Evolutionary conservation across 2,113 vertebrate genomes (phyloP).

Genomic region (Chloroceryle aenea): DNA sequence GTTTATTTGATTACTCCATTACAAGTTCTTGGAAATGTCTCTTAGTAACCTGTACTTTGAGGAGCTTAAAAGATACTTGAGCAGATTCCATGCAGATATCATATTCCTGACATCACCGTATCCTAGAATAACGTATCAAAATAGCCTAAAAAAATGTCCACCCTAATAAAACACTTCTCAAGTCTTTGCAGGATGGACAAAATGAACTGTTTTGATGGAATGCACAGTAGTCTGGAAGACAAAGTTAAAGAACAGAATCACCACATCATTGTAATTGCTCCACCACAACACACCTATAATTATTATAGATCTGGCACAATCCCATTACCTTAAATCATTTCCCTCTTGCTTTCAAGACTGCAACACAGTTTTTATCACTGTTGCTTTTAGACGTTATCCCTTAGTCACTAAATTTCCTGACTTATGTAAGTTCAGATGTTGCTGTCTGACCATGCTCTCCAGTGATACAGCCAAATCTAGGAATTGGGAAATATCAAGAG

Average conservation of each 20-base stretch:
- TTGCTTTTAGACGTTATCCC: neutral
- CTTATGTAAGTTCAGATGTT: neutral
- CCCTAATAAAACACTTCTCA: neutral
- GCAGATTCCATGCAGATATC: neutral
- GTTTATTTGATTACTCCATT: neutral
- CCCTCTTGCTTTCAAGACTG: accelerated
- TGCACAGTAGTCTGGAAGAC: neutral
- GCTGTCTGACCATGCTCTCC: neutral
- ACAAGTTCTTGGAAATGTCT: neutral
- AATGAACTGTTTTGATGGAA: neutral
- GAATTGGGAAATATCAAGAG: neutral
- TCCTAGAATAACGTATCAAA: neutral
- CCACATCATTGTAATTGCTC: neutral
- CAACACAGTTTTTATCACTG: neutral
- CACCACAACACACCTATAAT: neutral
- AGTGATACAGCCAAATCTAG: neutral
- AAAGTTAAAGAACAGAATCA: neutral
- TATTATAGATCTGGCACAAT: neutral
- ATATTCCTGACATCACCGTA: neutral
- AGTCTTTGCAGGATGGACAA: neutral
- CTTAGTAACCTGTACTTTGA: neutral
- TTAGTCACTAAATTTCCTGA: accelerated
- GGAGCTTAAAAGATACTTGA: neutral
- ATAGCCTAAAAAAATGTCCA: neutral
- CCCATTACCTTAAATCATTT: accelerated